Percentiles rank a stretch among this genome's conserved stretches.
Evolutionary conservation across 2,888 invertebrate genomes (phyloP).

Genomic region (Therioaphis trifolii): DNA sequence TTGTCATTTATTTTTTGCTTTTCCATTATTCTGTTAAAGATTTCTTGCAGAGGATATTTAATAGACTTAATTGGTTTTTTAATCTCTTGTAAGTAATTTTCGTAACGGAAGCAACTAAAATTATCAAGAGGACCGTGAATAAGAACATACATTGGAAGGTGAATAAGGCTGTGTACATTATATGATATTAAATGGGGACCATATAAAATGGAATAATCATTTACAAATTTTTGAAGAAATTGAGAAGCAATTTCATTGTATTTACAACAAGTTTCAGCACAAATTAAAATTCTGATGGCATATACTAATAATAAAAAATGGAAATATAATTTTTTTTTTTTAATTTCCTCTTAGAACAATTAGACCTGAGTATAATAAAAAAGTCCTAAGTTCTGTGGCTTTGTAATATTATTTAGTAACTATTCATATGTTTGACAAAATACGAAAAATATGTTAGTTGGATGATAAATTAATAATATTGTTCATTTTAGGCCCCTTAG

Average conservation of each 20-base stretch:
- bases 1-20: not conserved
- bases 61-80: not conserved
- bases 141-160: conserved; percentile 8
- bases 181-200: no score
- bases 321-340: not conserved
- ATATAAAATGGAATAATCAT: not conserved
- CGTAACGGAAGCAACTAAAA: conserved; percentile 20
- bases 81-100: conserved; percentile 2
- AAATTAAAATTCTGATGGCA: no score
- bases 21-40: not conserved
- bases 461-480: no score
- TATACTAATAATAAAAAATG: not conserved
- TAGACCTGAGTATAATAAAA: conserved; percentile 11
- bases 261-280: conserved; percentile 3
- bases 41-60: no score
- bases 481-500: no score
- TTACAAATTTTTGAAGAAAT: not conserved
- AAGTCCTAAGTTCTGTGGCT: not conserved
- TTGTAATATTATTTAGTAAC: conserved; percentile 2
- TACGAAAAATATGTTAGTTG: no score
- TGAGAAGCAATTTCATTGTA: not conserved
- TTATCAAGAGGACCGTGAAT: conserved; percentile 9
- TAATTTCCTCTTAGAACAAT: conserved; percentile 4
- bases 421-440: no score
- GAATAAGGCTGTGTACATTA: conserved; percentile 10